Evolutionary conservation across 2,888 invertebrate genomes (phyloP).

Genomic region (Ligdia adustata): DNA sequence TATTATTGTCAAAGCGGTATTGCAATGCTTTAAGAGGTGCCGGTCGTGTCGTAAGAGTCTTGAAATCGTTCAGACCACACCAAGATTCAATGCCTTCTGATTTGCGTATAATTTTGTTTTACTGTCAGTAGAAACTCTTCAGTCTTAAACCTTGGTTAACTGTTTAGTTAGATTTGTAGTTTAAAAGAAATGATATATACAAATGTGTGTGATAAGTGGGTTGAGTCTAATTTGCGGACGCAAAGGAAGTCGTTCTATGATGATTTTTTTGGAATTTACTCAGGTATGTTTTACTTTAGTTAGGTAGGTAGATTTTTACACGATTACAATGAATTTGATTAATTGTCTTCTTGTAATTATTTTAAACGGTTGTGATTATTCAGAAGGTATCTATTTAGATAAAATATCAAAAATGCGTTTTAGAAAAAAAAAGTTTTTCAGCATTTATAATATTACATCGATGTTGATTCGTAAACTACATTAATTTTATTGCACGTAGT

Average conservation of each 20-base stretch:
- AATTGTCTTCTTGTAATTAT: too few species aligned
- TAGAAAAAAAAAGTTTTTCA: too few species aligned
- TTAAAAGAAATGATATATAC: conserved; percentile 18
- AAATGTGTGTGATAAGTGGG: conserved; percentile 51
- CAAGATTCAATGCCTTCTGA: conserved; percentile 41
- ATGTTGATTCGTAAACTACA: too few species aligned
- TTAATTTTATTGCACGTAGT: too few species aligned
- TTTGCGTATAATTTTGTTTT: conserved; percentile 46
- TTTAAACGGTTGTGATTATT: too few species aligned
- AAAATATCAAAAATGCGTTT: too few species aligned
- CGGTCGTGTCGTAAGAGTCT: conserved; percentile 42
- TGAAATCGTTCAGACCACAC: conserved; percentile 36
- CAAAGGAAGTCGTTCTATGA: conserved; percentile 29
- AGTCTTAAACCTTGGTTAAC: conserved; percentile 16
- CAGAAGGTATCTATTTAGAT: too few species aligned
- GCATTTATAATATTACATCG: too few species aligned
- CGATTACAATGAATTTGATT: too few species aligned
- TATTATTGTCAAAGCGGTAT: conserved; percentile 34
- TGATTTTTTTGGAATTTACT: conserved; percentile 22
- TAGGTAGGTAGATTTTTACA: too few species aligned
- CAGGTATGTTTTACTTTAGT: conserved; percentile 44
- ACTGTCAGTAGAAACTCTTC: conserved; percentile 25
- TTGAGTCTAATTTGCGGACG: conserved; percentile 36
- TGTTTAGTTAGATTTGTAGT: neutral
- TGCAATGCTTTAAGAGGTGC: conserved; percentile 33